Base-by-base conservation (phyloP, 2,888 invertebrate species). In the Troides oblongomaculatus region DNA sequence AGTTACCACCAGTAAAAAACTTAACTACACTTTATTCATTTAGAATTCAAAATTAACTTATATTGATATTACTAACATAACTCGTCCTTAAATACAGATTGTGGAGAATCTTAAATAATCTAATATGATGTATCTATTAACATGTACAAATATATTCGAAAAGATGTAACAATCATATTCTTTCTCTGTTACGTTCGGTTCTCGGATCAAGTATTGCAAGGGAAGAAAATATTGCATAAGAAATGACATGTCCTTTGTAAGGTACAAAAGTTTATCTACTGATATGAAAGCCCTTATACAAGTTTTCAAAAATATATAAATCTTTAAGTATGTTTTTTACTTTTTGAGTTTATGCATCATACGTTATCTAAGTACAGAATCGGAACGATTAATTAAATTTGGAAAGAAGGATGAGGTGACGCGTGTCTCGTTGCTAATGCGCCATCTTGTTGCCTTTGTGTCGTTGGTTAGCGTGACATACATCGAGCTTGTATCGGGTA, bases 401-500 rank as follows among this genome's bases (percentile, higher is more conserved):
- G 18, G 18, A 59, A 50, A 23, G 39, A 57, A 14, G n/a, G 63
- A 53, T 61, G n/a, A 25, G 25, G 30, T 62, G 61, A 53, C 56
- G 30, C 61, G 46, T 61, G n/a, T 21, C 61, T 25, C 46, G 56
- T 60, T 56, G 46, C 39, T 50, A 66, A 70, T 63, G 66, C 23
- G 62, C 25, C 61, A 56, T 63, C 30, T 53, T 8, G 59, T n/a
- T 7, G 58, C 59, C n/a, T 56, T 4, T n/a, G 18, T n/a, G 50
- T 53, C 56, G 59, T 50, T 53, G 66, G 5, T 56, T 36, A 21
- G 62, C 62, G 62, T 66, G 57, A 64, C 68, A 62, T 68, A 61
- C 61, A 65, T 70, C 62, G 69, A 70, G 62, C 21, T 56, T 66
- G 58, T 62, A 66, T 69, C 62, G 64, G 63, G 30, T 53, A 36